phyloP scores from a whole-genome alignment of 2,797 vertebrate species.

The Rachycentron canadum region DNA sequence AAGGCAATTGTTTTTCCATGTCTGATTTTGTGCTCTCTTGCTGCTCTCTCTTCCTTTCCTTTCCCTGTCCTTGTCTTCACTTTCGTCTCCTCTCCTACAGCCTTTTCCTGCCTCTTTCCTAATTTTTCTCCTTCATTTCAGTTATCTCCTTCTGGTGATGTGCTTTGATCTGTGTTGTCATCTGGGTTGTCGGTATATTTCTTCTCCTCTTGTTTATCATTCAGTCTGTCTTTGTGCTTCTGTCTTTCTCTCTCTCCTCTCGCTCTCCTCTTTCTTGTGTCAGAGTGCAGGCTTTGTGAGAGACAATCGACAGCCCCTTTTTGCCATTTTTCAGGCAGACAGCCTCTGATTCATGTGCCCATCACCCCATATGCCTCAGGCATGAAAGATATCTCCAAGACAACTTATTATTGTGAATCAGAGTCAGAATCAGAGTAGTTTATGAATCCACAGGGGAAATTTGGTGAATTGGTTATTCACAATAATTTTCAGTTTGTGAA shows the following conservation, averaged over 20 bases:
- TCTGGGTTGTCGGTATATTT: slow-evolving; percentile 31
- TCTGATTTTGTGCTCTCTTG: too few relatives aligned
- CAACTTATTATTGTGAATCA: too few relatives aligned
- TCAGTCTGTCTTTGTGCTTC: slow-evolving; percentile 18
- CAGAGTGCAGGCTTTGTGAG: slow-evolving; percentile 40
- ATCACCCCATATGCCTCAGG: slow-evolving; percentile 67
- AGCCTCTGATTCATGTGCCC: slow-evolving; percentile 80
- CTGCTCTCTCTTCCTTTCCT: neutral
- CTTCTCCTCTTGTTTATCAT: slow-evolving; percentile 22
- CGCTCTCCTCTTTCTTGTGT: slow-evolving; percentile 35
- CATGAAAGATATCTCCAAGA: slow-evolving; percentile 66
- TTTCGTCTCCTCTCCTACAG: neutral
- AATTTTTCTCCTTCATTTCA: neutral
- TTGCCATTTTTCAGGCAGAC: slow-evolving; percentile 67
- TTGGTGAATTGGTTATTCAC: too few relatives aligned
- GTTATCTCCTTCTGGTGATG: slow-evolving; percentile 22
- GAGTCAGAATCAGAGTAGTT: too few relatives aligned
- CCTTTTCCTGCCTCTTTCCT: neutral
- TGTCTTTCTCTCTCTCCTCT: slow-evolving; percentile 7
- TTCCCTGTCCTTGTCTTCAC: too few relatives aligned
- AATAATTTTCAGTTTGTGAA: too few relatives aligned
- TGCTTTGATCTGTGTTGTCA: slow-evolving; percentile 64
- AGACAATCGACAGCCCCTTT: slow-evolving; percentile 51
- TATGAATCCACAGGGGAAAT: too few relatives aligned
- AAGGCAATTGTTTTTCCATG: neutral